phyloP scores from a whole-genome alignment of 2,888 invertebrate species.

The Sicus ferrugineus region DNA sequence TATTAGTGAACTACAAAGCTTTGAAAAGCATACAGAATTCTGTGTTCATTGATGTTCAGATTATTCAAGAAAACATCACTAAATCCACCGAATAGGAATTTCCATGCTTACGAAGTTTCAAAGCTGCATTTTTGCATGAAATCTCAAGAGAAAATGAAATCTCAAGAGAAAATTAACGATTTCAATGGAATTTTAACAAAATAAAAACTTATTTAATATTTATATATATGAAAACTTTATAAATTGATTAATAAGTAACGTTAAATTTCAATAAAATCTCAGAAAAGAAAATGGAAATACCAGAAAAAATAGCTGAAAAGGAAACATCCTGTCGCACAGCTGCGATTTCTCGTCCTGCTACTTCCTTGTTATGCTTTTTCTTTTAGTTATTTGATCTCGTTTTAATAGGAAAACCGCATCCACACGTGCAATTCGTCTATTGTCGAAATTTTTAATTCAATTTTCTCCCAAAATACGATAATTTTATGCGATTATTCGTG shows the following conservation, averaged over 20 bases:
- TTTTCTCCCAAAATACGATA: slow-evolving; percentile 45
- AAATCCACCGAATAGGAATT: no score
- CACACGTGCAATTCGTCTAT: slow-evolving; percentile 52
- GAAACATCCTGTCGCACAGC: no score
- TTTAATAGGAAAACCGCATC: slow-evolving; percentile 29
- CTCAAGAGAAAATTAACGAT: neutral
- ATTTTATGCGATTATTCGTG: slow-evolving; percentile 45
- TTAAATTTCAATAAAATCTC: no score
- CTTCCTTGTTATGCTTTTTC: no score
- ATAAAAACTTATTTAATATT: neutral
- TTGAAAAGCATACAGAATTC: no score
- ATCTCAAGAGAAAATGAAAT: neutral
- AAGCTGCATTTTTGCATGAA: neutral
- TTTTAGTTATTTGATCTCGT: neutral
- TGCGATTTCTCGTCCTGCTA: neutral
- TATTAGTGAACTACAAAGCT: no score
- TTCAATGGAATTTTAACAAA: neutral
- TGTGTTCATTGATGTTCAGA: no score
- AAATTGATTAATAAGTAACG: no score
- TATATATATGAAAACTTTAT: neutral
- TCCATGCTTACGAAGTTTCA: no score
- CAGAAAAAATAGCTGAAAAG: no score
- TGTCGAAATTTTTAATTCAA: slow-evolving; percentile 40
- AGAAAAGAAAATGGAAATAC: no score
- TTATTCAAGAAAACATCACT: no score